Evolutionary conservation across 2,888 invertebrate species (phyloP), one percentile per base, ranked within the genome.

Genomic region (Strigamia transsilvanica): DNA sequence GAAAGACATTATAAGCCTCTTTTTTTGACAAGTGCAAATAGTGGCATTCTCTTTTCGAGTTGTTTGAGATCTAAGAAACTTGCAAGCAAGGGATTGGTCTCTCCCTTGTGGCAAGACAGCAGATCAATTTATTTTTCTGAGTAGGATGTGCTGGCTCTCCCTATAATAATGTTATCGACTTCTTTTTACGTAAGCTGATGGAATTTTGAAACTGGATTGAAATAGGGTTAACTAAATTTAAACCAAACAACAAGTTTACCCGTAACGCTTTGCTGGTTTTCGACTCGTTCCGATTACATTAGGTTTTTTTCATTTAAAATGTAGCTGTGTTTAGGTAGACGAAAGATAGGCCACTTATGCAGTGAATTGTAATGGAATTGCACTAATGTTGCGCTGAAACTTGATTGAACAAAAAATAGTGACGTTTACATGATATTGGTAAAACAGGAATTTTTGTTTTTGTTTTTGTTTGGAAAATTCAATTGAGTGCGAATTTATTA

Each of bases 101-200:
- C 18, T 56, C 56, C 56, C 56, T 56, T 56, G 56, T 56, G 56
- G 56, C 56, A 56, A 56, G 56, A 56, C 56, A 56, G 56, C 56
- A 18, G 56, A 56, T 56, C 56, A 56, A 56, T 56, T 56, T 56
- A 56, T 56, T 56, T 56, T 56, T 56, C 56, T 56, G 56, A 56
- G 56, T 56, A 56, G 56, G 56, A 56, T 56, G 56, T 56, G 56
- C 56, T 56, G 15, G 18, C 9, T 56, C 56, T 56, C 18, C 56
- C 56, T 56, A 56, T 56, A 56, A 56, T 56, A 56, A 56, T 56
- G 56, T 56, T 56, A 56, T 56, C 56, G 56, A 56, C 56, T 56
- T 56, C 7, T 56, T 56, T 56, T 56, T 56, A 56, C 56, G 56
- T 56, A 56, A 56, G 56, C 56, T 56, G 56, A 56, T 56, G 56